These are phyloP conservation scores for Malthinus flaveolus DNA, from an alignment of 2,888 invertebrate species.

Conservation along the genomic window DNA sequence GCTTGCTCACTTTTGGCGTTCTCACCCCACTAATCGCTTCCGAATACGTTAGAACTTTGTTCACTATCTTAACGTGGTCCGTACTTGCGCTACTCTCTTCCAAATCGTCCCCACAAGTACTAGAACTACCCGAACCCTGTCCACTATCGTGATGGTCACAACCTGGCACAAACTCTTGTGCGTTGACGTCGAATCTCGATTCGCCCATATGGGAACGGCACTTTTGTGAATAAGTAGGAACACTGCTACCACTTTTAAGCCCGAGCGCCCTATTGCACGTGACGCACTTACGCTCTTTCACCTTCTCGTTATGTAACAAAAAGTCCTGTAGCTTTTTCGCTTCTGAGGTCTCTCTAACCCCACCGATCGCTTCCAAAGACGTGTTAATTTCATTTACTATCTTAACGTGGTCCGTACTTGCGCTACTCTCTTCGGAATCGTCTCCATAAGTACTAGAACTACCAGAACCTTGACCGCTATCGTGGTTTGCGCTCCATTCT, in stretches of 20 bases:
- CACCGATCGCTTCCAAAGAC: background rate
- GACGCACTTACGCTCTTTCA: too few species aligned
- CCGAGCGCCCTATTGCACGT: slow-evolving; percentile 69
- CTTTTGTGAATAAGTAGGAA: slow-evolving; percentile 20
- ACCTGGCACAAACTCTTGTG: slow-evolving; percentile 67
- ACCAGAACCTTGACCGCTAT: slow-evolving; percentile 49
- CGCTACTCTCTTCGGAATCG: slow-evolving; percentile 30
- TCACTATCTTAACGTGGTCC: slow-evolving; percentile 2
- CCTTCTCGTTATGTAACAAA: too few species aligned
- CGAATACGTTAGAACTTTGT: background rate
- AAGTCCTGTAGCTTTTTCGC: too few species aligned
- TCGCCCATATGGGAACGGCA: slow-evolving; percentile 17
- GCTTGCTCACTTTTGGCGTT: too few species aligned
- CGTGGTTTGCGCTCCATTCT: slow-evolving; percentile 29
- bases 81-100: slow-evolving; percentile 26
- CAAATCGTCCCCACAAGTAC: slow-evolving; percentile 45
- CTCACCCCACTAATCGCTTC: too few species aligned
- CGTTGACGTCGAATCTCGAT: slow-evolving; percentile 64
- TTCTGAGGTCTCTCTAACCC: too few species aligned
- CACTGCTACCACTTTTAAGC: slow-evolving; percentile 54
- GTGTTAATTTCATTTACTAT: slow-evolving; percentile 1
- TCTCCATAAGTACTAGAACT: slow-evolving; percentile 55
- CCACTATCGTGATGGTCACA: slow-evolving; percentile 33
- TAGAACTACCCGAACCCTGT: slow-evolving; percentile 56
- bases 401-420: slow-evolving; percentile 9